Conservation (phyloP, 1,140 invertebrate species). For the Drosophila bocqueti region DNA sequence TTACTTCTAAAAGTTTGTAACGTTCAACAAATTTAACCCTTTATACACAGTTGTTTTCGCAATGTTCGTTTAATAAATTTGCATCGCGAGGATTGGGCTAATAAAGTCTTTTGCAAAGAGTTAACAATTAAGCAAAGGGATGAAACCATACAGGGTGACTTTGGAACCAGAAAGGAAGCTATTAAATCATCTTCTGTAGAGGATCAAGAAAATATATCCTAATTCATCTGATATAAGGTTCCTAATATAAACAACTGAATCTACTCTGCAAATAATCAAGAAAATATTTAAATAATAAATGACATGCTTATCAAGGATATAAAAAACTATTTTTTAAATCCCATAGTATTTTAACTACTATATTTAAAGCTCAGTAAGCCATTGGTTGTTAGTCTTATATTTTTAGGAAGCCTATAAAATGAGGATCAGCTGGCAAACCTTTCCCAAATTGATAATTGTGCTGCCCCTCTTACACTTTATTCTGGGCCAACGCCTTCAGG, state of each 20-base stretch:
- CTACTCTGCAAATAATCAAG: neutral
- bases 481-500: constrained; percentile 8
- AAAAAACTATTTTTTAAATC: neutral
- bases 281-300: neutral
- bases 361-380: neutral
- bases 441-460: constrained; percentile 59
- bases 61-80: constrained; percentile 48
- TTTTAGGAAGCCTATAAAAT: constrained; percentile 11
- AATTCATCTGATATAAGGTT: neutral
- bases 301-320: neutral
- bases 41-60: constrained; percentile 7
- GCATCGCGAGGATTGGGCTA: constrained; percentile 36
- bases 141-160: constrained; percentile 52
- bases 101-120: constrained; percentile 71
- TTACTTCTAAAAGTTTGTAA: no score
- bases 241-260: no score
- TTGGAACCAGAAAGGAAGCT: neutral
- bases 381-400: neutral
- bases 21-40: no score
- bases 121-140: constrained; percentile 64
- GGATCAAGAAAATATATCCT: neutral
- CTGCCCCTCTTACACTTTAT: constrained; percentile 49
- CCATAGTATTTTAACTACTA: neutral
- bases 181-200: neutral
- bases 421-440: constrained; percentile 36